Evolutionary conservation across 2,797 vertebrate genomes (phyloP), one percentile per base, ranked within the genome.

Genomic region (Ispidina picta): DNA sequence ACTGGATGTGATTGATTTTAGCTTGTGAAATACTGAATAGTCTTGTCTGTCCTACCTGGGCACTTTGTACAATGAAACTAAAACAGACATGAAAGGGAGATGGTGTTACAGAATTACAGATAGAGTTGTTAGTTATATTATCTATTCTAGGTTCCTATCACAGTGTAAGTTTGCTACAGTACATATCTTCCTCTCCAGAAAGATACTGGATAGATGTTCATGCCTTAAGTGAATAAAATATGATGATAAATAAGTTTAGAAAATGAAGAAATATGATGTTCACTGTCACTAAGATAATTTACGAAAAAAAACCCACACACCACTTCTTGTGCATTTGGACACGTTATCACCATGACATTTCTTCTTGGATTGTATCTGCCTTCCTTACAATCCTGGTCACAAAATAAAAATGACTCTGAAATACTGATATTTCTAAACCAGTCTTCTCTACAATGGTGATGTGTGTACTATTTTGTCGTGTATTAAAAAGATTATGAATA

Each of bases 191-290:
- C 39, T 71, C 80, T 90, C 78, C 74, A 86, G 10, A 90, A 89
- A 91, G 78, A 77, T 91, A 69, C 10, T 25, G 39, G 39, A 19
- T 16, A 54, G 35, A 22, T 10, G 15, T 21, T 77, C 23, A 17
- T 75, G 92, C 64, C 69, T 94, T 39, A 74, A 86, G 35, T 12
- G 37, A 89, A 89, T 66, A 73, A 84, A 92, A 91, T 71, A 62
- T 71, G 54, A 74, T 60, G 60, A 91, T 74, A 2, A 31, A 84
- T 64, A 68, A 54, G 37, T 82, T 78, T 58, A 54, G 64, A 55
- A 93, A 91, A 58, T 43, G 9, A 77, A 89, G 71, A n/a, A 82
- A 43, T 31, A 4, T 43, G 33, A 46, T 72, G 33, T 80, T 73
- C 56, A 44, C 37, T 83, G 79, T 77, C 76, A 48, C 48, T 15